phyloP scores from a whole-genome alignment of 2,888 invertebrate species.

The Napeogenes sylphis region DNA sequence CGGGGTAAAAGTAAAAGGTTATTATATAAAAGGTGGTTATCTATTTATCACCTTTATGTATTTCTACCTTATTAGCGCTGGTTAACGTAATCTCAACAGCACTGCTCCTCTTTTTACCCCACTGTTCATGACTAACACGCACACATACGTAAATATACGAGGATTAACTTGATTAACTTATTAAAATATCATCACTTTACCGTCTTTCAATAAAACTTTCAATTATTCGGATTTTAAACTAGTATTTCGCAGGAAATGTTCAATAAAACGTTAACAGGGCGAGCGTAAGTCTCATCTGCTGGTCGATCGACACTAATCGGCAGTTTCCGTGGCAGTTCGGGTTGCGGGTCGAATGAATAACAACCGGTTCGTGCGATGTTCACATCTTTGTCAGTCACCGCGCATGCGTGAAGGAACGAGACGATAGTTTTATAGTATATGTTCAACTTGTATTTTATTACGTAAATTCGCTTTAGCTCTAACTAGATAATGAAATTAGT shows the following conservation, averaged over 20 bases:
- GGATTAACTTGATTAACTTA: slow-evolving; percentile 18
- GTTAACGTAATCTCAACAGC: slow-evolving; percentile 33
- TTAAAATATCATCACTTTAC: slow-evolving; percentile 43
- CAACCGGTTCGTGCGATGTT: slow-evolving; percentile 43
- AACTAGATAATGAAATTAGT: slow-evolving; percentile 29
- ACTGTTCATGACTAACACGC: slow-evolving; percentile 26
- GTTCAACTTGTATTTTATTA: slow-evolving; percentile 19
- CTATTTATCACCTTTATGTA: slow-evolving; percentile 44
- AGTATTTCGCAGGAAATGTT: slow-evolving; percentile 63
- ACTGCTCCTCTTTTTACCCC: slow-evolving; percentile 16
- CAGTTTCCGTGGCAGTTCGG: slow-evolving; percentile 51
- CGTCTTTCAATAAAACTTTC: slow-evolving; percentile 32
- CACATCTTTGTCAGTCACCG: slow-evolving; percentile 38
- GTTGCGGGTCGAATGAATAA: slow-evolving; percentile 25
- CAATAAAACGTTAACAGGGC: slow-evolving; percentile 62
- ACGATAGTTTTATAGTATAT: slow-evolving; percentile 23
- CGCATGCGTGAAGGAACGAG: slow-evolving; percentile 48
- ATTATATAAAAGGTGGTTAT: slow-evolving; percentile 8
- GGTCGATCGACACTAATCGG: slow-evolving; percentile 68
- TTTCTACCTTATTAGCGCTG: slow-evolving; percentile 35
- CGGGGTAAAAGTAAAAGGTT: not conserved
- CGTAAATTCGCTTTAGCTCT: slow-evolving; percentile 21
- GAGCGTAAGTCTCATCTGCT: slow-evolving; percentile 55
- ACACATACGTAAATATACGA: slow-evolving; percentile 15
- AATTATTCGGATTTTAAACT: slow-evolving; percentile 46